Base-by-base conservation (phyloP, 2,888 invertebrate species). In the Drosophila nr. perissopoda region DNA sequence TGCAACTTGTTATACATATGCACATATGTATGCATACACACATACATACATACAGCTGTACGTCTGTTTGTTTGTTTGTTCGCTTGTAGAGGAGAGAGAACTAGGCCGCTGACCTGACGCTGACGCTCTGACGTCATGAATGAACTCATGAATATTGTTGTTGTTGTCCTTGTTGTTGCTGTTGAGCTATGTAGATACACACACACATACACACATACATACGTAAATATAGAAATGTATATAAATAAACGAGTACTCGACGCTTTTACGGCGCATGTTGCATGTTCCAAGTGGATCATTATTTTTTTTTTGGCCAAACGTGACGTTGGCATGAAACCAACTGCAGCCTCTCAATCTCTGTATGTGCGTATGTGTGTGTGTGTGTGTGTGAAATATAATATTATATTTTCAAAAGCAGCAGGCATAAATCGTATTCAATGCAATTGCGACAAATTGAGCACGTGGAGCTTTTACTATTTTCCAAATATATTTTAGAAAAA, bases 61-160 rank as follows among this genome's bases (percentile, higher is more conserved):
- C 38, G 18, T 60, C 63, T 27, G 21, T 27, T 29, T 16, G 33
- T 48, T 48, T 59, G 34, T 60, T 42, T 48, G 27, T 57, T 40
- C 36, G 51, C 34, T 49, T 60, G 18, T 27, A 54, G 58, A 67
- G 66, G 10, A 34, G 69, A 78, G 90, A 78, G 90, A 92, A 91
- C 86, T 92, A 92, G 92, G 92, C 92, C 92, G 92, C 92, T 92
- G 92, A 92, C 92, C 92, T 92, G 87, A 79, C 87, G 89, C 78
- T 82, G 83, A 73, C 78, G 77, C 72, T 86, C 90, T 92, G 92
- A 92, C 92, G 92, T 92, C 92, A 93, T 91, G 87, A 91, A 83
- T 90, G 91, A 91, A 91, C 91, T 91, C 91, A 90, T 90, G 91
- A 85, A 83, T 88, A 64, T 27, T 60, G 74, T 49, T 45, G 61